Evolutionary conservation across 2,888 invertebrate species (phyloP).

Genomic region (Plutella xylostella): DNA sequence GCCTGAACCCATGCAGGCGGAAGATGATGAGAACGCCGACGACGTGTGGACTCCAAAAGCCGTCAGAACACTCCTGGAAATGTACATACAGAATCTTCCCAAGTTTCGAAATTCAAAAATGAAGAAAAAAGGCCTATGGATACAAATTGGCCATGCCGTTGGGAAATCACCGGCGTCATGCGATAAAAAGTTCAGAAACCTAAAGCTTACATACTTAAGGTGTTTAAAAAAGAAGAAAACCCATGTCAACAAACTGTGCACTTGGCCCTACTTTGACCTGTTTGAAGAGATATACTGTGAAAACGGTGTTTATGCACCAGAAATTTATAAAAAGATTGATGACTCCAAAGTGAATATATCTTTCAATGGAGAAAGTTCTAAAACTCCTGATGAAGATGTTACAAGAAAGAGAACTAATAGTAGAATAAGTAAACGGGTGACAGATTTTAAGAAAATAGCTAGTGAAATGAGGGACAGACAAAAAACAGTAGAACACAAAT

Average conservation of each 20-base stretch:
- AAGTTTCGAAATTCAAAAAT: constrained; percentile 57
- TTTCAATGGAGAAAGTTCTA: constrained; percentile 27
- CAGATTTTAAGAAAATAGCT: constrained; percentile 49
- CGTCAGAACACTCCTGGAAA: constrained; percentile 37
- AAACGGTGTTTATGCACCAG: constrained; percentile 51
- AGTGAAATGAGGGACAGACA: constrained; percentile 56
- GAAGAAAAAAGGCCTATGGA: constrained; percentile 57
- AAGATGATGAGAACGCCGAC: constrained; percentile 40
- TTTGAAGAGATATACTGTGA: constrained; percentile 53
- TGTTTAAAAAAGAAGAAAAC: constrained; percentile 44
- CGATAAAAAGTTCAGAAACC: constrained; percentile 58
- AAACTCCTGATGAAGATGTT: constrained; percentile 32
- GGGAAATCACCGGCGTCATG: constrained; percentile 52
- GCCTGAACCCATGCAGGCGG: constrained; percentile 36
- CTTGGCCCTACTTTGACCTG: constrained; percentile 57
- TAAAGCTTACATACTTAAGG: constrained; percentile 55
- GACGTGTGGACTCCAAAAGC: constrained; percentile 53
- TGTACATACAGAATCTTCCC: constrained; percentile 49
- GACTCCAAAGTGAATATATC: constrained; percentile 20
- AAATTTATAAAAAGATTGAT: constrained; percentile 48
- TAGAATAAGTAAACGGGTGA: constrained; percentile 41
- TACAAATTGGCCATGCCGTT: constrained; percentile 41
- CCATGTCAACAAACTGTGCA: constrained; percentile 37
- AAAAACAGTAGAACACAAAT: constrained; percentile 49
- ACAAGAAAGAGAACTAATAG: constrained; percentile 34